Conservation (phyloP, 2,888 invertebrate genomes). For the Papilio gigon region DNA sequence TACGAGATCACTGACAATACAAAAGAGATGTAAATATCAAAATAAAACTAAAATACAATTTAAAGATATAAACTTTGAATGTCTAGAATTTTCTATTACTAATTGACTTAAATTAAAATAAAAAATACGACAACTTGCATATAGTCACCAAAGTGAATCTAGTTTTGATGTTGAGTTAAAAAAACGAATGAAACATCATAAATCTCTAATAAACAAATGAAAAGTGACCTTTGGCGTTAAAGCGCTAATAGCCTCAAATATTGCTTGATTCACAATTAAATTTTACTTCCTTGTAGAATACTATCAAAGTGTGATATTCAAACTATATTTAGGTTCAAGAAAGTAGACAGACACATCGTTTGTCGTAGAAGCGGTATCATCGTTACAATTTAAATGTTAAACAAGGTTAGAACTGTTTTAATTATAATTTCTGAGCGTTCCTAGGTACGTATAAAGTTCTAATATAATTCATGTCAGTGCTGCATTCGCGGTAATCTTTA, state of each 20-base stretch:
- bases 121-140: too few relatives aligned
- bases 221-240: too few relatives aligned
- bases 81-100: too few relatives aligned
- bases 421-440: constrained; percentile 26
- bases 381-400: constrained; percentile 3
- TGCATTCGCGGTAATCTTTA: constrained; percentile 53
- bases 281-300: too few relatives aligned
- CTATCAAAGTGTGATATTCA: neutral
- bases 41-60: neutral
- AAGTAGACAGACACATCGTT: neutral
- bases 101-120: too few relatives aligned
- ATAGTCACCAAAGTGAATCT: too few relatives aligned
- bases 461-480: constrained; percentile 30
- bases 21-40: neutral
- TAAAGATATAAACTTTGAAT: too few relatives aligned
- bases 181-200: too few relatives aligned
- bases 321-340: neutral
- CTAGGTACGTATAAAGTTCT: constrained; percentile 4
- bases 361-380: neutral
- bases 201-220: too few relatives aligned
- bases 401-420: neutral
- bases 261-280: too few relatives aligned
- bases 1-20: constrained; percentile 1
- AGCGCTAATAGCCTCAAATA: too few relatives aligned
- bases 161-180: too few relatives aligned